Evolutionary conservation across 2,888 invertebrate species (phyloP).

Genomic region (Apamea epomidion): DNA sequence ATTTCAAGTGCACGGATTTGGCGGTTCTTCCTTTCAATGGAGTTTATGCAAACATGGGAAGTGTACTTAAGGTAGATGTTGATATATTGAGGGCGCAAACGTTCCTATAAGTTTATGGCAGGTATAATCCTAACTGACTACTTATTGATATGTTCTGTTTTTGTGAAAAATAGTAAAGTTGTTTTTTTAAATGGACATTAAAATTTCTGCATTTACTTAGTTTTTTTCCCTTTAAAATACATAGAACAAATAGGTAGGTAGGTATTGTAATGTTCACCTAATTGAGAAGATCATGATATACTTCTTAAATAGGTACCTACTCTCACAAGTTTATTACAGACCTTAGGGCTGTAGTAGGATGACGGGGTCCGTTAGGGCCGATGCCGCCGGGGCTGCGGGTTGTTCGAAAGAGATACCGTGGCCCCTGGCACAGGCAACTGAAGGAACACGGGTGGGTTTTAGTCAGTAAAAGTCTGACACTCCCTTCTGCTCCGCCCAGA

Average conservation of each 20-base stretch:
- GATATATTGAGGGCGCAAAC: background rate
- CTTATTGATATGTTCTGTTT: background rate
- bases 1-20: constrained; percentile 81
- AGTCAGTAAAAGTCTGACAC: too few relatives aligned
- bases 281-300: background rate
- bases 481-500: too few relatives aligned
- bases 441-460: too few relatives aligned
- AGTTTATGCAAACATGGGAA: constrained; percentile 46
- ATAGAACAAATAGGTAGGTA: background rate
- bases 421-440: too few relatives aligned
- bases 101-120: background rate
- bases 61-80: constrained; percentile 5
- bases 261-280: background rate
- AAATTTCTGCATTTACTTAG: background rate
- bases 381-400: too few relatives aligned
- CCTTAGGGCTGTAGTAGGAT: background rate
- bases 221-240: background rate
- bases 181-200: background rate
- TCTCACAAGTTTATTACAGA: background rate
- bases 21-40: constrained; percentile 63
- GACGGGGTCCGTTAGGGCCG: too few relatives aligned
- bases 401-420: too few relatives aligned
- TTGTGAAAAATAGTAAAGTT: background rate
- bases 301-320: background rate
- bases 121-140: background rate